phyloP scores from a whole-genome alignment of 2,888 invertebrate species.

The Actias luna region DNA sequence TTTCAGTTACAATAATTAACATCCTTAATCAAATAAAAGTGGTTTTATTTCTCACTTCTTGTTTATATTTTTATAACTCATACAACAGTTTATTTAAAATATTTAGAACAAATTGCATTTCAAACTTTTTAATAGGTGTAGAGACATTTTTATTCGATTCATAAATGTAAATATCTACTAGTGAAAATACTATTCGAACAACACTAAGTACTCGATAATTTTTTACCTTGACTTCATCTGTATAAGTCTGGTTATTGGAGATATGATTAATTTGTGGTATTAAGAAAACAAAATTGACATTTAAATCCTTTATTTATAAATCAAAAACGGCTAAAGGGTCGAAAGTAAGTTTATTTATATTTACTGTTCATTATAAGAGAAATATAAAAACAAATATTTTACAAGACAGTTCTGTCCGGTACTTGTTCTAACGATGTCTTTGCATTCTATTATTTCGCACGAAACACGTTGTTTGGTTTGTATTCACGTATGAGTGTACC shows the following conservation, averaged over 20 bases:
- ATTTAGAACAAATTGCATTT: no score
- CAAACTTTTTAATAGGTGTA: background rate
- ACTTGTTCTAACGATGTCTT: background rate
- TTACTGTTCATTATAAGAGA: background rate
- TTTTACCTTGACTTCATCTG: background rate
- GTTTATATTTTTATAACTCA: no score
- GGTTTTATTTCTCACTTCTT: no score
- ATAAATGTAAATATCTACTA: background rate
- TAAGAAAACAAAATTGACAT: conserved; percentile 10
- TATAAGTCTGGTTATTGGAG: background rate
- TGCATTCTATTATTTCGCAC: background rate
- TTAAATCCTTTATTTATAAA: background rate
- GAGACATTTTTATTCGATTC: background rate
- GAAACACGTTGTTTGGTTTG: background rate
- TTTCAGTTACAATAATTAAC: no score
- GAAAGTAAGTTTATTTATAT: conserved; percentile 13
- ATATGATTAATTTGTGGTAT: background rate
- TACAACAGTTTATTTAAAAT: no score
- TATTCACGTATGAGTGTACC: no score
- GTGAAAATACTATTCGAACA: background rate
- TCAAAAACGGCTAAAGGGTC: background rate
- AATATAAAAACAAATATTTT: background rate
- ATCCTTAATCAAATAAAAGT: no score
- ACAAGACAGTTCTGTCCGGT: background rate
- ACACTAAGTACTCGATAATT: background rate